These are phyloP conservation scores for Erythrocercus mccallii DNA, from an alignment of 2,113 vertebrate species.

Conservation along the genomic window DNA sequence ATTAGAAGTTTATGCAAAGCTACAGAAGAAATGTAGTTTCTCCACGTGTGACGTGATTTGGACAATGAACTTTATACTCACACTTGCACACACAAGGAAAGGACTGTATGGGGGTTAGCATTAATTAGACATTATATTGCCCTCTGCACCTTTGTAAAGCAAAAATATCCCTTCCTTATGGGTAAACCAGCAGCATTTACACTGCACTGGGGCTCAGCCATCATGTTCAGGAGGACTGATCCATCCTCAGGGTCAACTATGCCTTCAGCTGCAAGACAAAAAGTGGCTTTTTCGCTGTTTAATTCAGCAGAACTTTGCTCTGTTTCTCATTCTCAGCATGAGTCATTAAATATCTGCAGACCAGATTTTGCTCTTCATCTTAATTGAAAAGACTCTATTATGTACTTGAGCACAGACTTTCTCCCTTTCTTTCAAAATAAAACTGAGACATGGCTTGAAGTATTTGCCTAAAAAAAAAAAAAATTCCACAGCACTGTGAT, in stretches of 20 bases:
- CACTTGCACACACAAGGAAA: not conserved
- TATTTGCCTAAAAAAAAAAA: not conserved
- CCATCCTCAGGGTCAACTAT: not conserved
- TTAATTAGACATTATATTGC: not conserved
- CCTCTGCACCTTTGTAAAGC: not conserved
- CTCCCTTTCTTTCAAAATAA: not conserved
- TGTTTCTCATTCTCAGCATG: not conserved
- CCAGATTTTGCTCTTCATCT: conserved; percentile 18
- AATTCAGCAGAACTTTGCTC: not conserved
- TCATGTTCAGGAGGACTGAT: not conserved
- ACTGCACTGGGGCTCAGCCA: not conserved
- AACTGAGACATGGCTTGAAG: not conserved
- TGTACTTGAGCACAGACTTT: not conserved
- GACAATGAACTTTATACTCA: not conserved
- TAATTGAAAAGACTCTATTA: conserved; percentile 9
- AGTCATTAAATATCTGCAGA: conserved; percentile 20
- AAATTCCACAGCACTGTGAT: rapidly evolving
- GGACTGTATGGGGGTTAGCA: not conserved
- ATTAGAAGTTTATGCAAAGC: not conserved
- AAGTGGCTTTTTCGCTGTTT: not conserved
- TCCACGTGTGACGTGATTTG: rapidly evolving
- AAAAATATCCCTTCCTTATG: not conserved
- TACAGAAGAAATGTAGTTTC: not conserved
- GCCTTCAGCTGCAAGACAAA: not conserved
- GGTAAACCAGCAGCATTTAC: not conserved